Conservation (phyloP, 1,140 invertebrate species). For the Drosophila paulistorum region DNA sequence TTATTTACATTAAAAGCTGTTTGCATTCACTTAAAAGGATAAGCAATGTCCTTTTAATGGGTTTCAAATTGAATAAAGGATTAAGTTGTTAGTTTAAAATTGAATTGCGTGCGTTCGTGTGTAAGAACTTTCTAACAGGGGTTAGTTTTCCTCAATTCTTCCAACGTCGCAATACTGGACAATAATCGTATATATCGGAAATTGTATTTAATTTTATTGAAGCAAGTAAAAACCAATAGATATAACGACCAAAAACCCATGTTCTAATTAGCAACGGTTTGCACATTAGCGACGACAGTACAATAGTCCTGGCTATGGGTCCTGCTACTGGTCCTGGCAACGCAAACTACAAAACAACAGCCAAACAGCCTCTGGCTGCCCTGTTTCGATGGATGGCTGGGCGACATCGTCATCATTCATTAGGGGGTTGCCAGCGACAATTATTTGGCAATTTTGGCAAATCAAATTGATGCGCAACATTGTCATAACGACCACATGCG, state of each 20-base stretch:
- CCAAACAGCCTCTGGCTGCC: neutral
- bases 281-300: constrained; percentile 52
- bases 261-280: constrained; percentile 72
- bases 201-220: neutral
- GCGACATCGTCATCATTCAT: constrained; percentile 2
- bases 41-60: constrained; percentile 83
- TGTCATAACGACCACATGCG: constrained; percentile 81
- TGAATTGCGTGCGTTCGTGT: constrained; percentile 74
- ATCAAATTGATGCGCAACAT: constrained; percentile 65
- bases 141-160: constrained; percentile 29
- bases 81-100: constrained; percentile 83
- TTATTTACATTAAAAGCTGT: constrained; percentile 83
- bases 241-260: constrained; percentile 54
- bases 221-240: constrained; percentile 57
- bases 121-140: constrained; percentile 53
- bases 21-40: constrained; percentile 83
- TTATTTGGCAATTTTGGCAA: constrained; percentile 74
- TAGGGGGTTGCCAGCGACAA: constrained; percentile 44
- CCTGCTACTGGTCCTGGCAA: constrained; percentile 52
- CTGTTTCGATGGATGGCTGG: neutral
- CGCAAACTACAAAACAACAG: constrained; percentile 26
- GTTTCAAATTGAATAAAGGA: constrained; percentile 84
- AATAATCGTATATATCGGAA: constrained; percentile 43
- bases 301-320: constrained; percentile 20
- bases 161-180: constrained; percentile 12